Evolutionary conservation across 2,797 vertebrate genomes (phyloP).

Genomic region (Botia almorhae): DNA sequence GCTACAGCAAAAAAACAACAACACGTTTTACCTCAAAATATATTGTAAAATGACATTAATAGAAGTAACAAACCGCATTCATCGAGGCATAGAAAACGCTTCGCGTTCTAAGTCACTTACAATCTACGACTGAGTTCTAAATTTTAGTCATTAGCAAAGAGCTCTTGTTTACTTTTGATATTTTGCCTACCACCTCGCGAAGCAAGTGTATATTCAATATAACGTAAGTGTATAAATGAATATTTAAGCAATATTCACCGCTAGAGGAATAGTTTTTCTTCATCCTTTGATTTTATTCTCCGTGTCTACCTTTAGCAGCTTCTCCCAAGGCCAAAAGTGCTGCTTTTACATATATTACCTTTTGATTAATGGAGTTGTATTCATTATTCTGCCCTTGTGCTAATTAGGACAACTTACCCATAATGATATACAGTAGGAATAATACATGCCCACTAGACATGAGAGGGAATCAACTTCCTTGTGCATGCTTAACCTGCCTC

Average conservation of each 20-base stretch:
- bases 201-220: slow-evolving; percentile 71
- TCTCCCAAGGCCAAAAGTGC: slow-evolving; percentile 80
- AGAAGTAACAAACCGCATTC: background rate
- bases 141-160: slow-evolving; percentile 60
- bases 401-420: slow-evolving; percentile 82
- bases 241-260: slow-evolving; percentile 73
- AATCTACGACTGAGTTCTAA: slow-evolving; percentile 21
- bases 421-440: slow-evolving; percentile 86
- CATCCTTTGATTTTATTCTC: slow-evolving; percentile 74
- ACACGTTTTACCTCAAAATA: too few relatives aligned
- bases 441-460: slow-evolving; percentile 84
- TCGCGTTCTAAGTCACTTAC: background rate
- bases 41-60: background rate
- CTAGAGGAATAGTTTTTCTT: slow-evolving; percentile 56
- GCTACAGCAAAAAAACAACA: too few relatives aligned
- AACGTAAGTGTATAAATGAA: slow-evolving; percentile 75
- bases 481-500: slow-evolving; percentile 56
- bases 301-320: slow-evolving; percentile 63
- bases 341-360: slow-evolving; percentile 89
- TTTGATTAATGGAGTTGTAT: slow-evolving; percentile 87
- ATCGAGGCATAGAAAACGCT: background rate
- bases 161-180: slow-evolving; percentile 62
- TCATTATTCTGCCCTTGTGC: slow-evolving; percentile 86
- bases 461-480: slow-evolving; percentile 72
- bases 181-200: slow-evolving; percentile 60